A percentile compares a stretch with the other conserved stretches of the same genome.
Evolutionary conservation across 2,888 invertebrate species (phyloP).

Genomic region (Lomographa bimaculata): DNA sequence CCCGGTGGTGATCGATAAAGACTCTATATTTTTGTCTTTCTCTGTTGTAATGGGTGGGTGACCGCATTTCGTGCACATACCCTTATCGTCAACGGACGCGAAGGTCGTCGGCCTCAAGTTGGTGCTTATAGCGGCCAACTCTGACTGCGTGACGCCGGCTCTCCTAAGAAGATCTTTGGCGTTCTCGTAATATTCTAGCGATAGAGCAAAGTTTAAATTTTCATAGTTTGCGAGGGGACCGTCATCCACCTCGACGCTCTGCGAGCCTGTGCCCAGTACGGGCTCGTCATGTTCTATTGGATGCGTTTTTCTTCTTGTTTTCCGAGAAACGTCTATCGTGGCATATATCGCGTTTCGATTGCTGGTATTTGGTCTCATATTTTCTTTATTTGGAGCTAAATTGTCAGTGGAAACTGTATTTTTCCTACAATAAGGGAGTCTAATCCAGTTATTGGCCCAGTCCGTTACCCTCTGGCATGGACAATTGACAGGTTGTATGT

Average conservation of each 20-base stretch:
- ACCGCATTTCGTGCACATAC: slow-evolving; percentile 85
- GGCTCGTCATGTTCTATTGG: slow-evolving; percentile 37
- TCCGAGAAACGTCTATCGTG: slow-evolving; percentile 86
- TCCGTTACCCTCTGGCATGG: slow-evolving; percentile 86
- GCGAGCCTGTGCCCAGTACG: slow-evolving; percentile 34
- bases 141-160: slow-evolving; percentile 81
- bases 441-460: slow-evolving; percentile 86
- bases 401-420: slow-evolving; percentile 48
- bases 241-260: slow-evolving; percentile 57
- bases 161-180: slow-evolving; percentile 86
- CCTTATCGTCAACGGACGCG: slow-evolving; percentile 38
- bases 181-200: slow-evolving; percentile 91
- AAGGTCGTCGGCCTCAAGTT: slow-evolving; percentile 55
- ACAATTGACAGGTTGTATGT: slow-evolving; percentile 65
- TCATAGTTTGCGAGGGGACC: slow-evolving; percentile 85
- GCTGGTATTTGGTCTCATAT: slow-evolving; percentile 62
- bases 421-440: slow-evolving; percentile 83
- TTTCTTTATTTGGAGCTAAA: slow-evolving; percentile 78
- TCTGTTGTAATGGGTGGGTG: slow-evolving; percentile 60
- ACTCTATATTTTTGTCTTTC: slow-evolving; percentile 23
- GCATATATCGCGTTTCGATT: slow-evolving; percentile 85
- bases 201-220: slow-evolving; percentile 90
- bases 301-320: slow-evolving; percentile 76
- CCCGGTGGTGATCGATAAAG: slow-evolving; percentile 27
- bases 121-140: slow-evolving; percentile 68